A percentile compares a stretch with the other conserved stretches of the same genome.
phyloP scores from a whole-genome alignment of 2,888 invertebrate species.

The Nephrotoma appendiculata region DNA sequence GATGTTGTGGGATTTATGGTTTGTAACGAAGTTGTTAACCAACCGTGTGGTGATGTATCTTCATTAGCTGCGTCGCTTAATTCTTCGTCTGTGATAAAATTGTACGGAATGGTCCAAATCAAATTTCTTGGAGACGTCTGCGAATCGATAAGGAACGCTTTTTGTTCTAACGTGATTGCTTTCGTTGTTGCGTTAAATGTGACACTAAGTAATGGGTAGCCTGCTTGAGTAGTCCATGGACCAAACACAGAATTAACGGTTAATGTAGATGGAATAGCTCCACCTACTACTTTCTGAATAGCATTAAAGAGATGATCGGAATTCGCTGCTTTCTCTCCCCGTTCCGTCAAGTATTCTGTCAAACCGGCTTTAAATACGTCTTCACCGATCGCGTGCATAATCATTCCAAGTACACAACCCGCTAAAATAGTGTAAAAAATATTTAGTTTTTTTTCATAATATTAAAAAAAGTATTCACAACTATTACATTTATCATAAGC shows the following conservation, averaged over 20 bases:
- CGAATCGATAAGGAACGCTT: not conserved
- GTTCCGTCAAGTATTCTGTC: constrained; percentile 12
- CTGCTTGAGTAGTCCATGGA: constrained; percentile 45
- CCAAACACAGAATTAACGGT: constrained; percentile 43
- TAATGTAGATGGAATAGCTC: constrained; percentile 26
- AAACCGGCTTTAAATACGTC: not conserved
- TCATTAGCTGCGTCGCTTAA: not conserved
- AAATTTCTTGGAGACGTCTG: constrained; percentile 10
- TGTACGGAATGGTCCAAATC: constrained; percentile 24
- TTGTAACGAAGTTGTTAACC: not conserved
- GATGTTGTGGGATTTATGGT: not conserved
- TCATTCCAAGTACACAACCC: constrained; percentile 19
- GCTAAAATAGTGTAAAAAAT: not conserved
- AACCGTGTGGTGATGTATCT: not conserved
- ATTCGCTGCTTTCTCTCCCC: constrained; percentile 26
- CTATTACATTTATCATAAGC: constrained; percentile 73
- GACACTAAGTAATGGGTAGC: constrained; percentile 42
- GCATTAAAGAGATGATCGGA: constrained; percentile 29
- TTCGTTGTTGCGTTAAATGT: constrained; percentile 32
- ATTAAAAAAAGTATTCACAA: not conserved
- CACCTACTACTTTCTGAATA: constrained; percentile 18
- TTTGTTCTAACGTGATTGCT: not conserved
- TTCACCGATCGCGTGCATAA: not conserved
- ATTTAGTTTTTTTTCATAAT: not conserved
- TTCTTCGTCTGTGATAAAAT: constrained; percentile 13